Evolutionary conservation across 2,797 vertebrate genomes (phyloP), one percentile per base, ranked within the genome.

Genomic region (Tokudaia tokunoshimensis): DNA sequence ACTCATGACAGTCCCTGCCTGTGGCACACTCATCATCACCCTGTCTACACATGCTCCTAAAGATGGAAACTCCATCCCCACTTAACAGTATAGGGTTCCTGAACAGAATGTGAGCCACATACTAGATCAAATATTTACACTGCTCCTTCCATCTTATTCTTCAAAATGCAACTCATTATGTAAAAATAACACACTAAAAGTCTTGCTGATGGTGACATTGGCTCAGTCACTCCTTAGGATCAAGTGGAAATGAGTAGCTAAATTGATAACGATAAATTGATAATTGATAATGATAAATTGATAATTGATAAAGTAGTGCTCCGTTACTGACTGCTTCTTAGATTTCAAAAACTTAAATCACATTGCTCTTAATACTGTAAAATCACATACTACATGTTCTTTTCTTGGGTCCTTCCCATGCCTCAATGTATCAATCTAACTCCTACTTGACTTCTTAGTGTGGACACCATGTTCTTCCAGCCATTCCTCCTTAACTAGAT

Each of bases 161-260:
- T 94, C n/a, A 95, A 92, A 97, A 87, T 61, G 57, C 19, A 92
- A 26, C 47, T 52, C 47, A 31, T 59, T 90, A 74, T 31, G 37
- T 31, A 85, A 91, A 95, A 95, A 65, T 47, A 90, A 0, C 50
- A 84, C 22, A 44, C 26, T 52, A 44, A 70, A 95, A 88, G 76
- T 91, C 80, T 47, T 95, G 55, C 55, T 89, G 59, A 86, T 83
- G 13, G 55, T 34, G 93, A 94, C 2, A 67, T 5, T 78, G 29
- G 84, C 17, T 31, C 22, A 81, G 41, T 70, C 31, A 61, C 41
- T 95, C 57, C 50, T 55, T 83, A 22, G 12, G 20, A 52, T 95
- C 29, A 95, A 82, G 44, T 89, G 24, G 85, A 91, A 94, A 91
- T 81, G n/a, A 94, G 57, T 22, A 70, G 55, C 67, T 92, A 92